Evolutionary conservation across 2,113 vertebrate species (phyloP).

Genomic region (Mungos mungo): DNA sequence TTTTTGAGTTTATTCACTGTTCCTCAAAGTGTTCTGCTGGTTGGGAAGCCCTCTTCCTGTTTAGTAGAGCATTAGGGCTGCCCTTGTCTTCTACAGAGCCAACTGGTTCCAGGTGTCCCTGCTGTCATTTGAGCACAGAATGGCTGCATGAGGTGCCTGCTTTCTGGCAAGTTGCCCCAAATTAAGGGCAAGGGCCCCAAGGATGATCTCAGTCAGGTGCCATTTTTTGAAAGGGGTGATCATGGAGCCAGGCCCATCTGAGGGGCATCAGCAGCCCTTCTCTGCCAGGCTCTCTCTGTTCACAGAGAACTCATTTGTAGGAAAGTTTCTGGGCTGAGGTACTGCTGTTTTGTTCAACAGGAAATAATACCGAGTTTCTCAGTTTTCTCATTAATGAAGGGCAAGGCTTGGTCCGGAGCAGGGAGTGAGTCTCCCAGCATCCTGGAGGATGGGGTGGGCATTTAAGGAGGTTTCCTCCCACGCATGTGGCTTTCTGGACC

Average conservation of each 20-base stretch:
- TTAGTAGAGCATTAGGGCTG: neutral
- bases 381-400: slow-evolving; percentile 35
- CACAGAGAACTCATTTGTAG: neutral
- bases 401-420: neutral
- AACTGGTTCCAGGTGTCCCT: slow-evolving; percentile 32
- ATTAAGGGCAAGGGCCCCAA: slow-evolving; percentile 24
- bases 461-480: neutral
- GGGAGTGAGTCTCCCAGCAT: neutral
- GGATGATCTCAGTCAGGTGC: slow-evolving; percentile 49
- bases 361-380: slow-evolving; percentile 58
- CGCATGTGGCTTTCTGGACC: neutral
- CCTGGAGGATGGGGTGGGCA: neutral
- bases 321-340: neutral
- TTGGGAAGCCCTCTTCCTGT: neutral
- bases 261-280: neutral
- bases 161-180: neutral
- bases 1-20: neutral
- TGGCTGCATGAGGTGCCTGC: neutral
- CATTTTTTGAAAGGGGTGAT: slow-evolving; percentile 28
- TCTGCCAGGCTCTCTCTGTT: neutral
- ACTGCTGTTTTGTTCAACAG: neutral
- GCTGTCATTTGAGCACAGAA: slow-evolving; percentile 55
- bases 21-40: neutral
- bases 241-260: neutral
- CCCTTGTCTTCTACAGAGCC: slow-evolving; percentile 1